Evolutionary conservation across 2,797 vertebrate species (phyloP).

Genomic region (Acrossocheilus fasciatus): DNA sequence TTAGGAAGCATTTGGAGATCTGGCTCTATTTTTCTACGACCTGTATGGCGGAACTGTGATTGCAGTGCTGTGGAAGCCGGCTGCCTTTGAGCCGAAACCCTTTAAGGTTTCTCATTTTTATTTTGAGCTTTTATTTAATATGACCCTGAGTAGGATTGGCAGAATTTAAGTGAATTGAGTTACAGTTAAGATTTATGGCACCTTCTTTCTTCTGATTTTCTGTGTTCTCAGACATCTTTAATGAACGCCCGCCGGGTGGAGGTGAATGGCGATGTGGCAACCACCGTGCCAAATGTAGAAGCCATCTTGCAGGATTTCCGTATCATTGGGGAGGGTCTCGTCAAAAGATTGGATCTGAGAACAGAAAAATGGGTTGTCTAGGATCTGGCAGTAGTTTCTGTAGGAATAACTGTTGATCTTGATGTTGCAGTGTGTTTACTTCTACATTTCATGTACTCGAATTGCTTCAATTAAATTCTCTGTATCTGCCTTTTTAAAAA

Average conservation of each 20-base stretch:
- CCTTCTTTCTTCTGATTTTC: neutral
- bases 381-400: constrained; percentile 43
- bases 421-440: constrained; percentile 1
- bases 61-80: constrained; percentile 93
- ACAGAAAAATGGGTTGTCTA: constrained; percentile 92
- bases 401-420: neutral
- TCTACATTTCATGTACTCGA: neutral
- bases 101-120: constrained; percentile 85
- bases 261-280: constrained; percentile 71
- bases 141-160: neutral
- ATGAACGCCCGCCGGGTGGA: constrained; percentile 82
- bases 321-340: constrained; percentile 88
- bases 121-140: neutral
- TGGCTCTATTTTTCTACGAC: constrained; percentile 95
- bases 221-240: constrained; percentile 80
- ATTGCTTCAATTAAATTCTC: constrained; percentile 23
- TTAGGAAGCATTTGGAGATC: constrained; percentile 88
- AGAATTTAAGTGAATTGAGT: neutral
- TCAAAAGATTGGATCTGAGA: constrained; percentile 84
- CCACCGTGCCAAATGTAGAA: constrained; percentile 87
- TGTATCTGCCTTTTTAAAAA: constrained; percentile 6
- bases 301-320: constrained; percentile 92
- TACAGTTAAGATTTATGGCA: neutral
- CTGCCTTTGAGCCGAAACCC: constrained; percentile 84
- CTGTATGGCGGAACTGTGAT: constrained; percentile 90